These are phyloP conservation scores for Sparidentex hasta DNA, from an alignment of 2,797 vertebrate species.

Conservation along the genomic window DNA sequence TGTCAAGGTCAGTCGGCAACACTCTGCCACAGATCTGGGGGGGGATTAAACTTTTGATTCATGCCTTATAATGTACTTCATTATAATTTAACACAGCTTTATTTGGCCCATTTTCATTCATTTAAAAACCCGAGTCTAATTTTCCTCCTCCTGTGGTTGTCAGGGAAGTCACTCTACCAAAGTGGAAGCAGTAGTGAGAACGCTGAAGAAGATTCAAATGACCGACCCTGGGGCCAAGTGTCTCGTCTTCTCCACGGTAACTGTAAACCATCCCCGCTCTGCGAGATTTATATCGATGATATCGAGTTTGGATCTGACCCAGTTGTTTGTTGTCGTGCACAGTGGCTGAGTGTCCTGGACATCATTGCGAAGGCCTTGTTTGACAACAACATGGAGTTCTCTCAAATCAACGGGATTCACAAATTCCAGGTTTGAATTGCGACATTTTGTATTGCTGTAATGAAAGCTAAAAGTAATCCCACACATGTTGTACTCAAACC, in stretches of 20 bases:
- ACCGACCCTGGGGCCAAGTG: conserved; percentile 94
- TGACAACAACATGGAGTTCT: conserved; percentile 97
- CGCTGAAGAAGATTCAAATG: conserved; percentile 94
- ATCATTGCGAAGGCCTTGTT: conserved; percentile 98
- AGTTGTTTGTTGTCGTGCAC: conserved; percentile 39
- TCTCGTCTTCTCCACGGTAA: conserved; percentile 98
- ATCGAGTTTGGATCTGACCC: conserved; percentile 35
- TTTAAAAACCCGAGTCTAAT: not conserved
- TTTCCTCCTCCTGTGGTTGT: conserved; percentile 16
- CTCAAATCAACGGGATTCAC: conserved; percentile 96
- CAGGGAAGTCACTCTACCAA: conserved; percentile 99
- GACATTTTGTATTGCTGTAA: not conserved
- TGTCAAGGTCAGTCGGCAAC: conserved; percentile 89
- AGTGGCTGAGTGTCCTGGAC: conserved; percentile 99
- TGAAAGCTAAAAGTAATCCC: not conserved
- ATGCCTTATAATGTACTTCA: not conserved
- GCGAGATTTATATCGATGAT: conserved; percentile 22
- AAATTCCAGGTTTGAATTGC: conserved; percentile 93
- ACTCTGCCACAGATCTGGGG: not conserved
- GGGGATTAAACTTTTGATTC: not conserved
- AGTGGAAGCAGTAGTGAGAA: conserved; percentile 97
- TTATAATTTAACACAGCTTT: conserved; percentile 2
- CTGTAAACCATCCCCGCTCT: conserved; percentile 21
- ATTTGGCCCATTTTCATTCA: not conserved
- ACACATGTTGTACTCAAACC: too few species aligned